Base-by-base conservation (phyloP, 92 coral and sea anemone genomes). In the Diadumene lineata region DNA sequence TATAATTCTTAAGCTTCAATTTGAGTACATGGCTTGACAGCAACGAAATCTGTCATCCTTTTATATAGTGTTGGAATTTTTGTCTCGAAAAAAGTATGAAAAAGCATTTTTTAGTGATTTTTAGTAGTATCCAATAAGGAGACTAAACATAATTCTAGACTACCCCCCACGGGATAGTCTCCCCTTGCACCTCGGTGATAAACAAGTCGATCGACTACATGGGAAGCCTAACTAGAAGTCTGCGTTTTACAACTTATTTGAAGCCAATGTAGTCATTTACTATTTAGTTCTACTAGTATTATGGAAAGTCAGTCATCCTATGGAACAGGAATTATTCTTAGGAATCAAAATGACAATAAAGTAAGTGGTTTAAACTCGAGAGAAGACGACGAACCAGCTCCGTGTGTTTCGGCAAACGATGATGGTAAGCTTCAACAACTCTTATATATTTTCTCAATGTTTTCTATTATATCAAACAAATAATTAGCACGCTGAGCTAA, bases 401-500 rank as follows among this genome's bases (percentile, higher is more conserved):
- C 97, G 13, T 91, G 97, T 56, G 69, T 87, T 2, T 91, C 97
- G 22, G 84, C 92, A 10, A 34, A 85, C 50, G 92, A 91, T 46
- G 97, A 91, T 38, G 97, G 97, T 91, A 64, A 60, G 89, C 58
- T 23, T 53, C 19, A 53, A 21, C 58, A 13, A n/a, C n/a, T n/a
- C n/a, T n/a, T 21, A 9, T 3, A 53, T 9, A 21, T 23, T 53
- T 53, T 9, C 48, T 53, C 8, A 3, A 9, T 13, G 19, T 53
- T 53, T 15, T 53, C 58, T 21, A 16, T 53, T 15, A 21, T 2
- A 53, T 21, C 10, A 53, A 44, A 8, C 10, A 44, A 9, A 44
- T 8, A 44, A 44, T 17, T 8, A 8, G 51, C 51, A 44, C 9
- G 17, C 17, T n/a, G n/a, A n/a, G 17, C 17, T 9, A 44, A 44